Base-by-base conservation (phyloP, 2,797 vertebrate genomes). In the Loriculus beryllinus region DNA sequence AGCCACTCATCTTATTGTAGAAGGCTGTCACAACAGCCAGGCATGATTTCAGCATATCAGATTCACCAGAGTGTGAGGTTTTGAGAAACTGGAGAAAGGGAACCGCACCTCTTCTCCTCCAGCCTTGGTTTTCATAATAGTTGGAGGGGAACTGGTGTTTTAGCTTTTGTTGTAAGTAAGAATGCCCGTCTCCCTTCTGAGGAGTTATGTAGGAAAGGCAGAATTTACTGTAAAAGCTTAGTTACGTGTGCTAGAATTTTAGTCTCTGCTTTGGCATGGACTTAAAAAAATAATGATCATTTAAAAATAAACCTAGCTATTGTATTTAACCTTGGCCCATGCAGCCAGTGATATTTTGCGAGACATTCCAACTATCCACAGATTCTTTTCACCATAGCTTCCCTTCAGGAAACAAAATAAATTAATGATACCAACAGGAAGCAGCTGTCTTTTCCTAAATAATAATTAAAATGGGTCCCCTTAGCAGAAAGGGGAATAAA, bases 341-440 rank as follows among this genome's bases (percentile, higher is more conserved):
- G 91, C 78, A 97, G 87, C 90, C 92, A 96, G 92, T 63, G 79
- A 93, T 95, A 96, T 93, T 94, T 67, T 95, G 95, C 65, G 88
- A 95, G 93, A 92, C 31, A 25, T 97, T 97, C 92, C 93, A 97
- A 84, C 89, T 93, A 96, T 94, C 96, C 87, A 63, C 62, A 86
- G 84, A 93, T 96, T 80, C 96, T 96, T 97, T 97, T 97, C 96
- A 96, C 95, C 2, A 2, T 96, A 97, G 94, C 93, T 97, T 97
- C 97, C 97, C 96, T 97, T 97, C 96, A 97, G 97, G 97, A 97
- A 97, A 97, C 94, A 96, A 97, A 96, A 97, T 97, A 96, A 97
- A 97, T 97, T 97, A 97, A 97, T 97, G 96, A 96, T 95, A 96
- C 96, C 97, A 97, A 97, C 97, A 97, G 96, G 97, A 97, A 97